phyloP scores from a whole-genome alignment of 2,888 invertebrate species.

The Hypomecis atomaria region DNA sequence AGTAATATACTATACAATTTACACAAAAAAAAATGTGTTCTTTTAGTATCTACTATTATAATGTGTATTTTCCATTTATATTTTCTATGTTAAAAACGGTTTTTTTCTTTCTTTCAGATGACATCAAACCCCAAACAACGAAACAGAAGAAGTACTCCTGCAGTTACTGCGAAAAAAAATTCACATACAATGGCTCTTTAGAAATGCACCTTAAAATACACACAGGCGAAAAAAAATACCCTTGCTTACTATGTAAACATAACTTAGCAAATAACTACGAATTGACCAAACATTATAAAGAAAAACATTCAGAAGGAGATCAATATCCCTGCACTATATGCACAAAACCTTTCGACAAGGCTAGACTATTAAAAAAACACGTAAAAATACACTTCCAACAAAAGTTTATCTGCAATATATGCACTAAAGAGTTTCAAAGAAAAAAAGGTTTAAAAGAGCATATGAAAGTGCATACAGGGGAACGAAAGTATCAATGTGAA shows the following conservation, averaged over 20 bases:
- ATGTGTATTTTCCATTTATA: too few relatives aligned
- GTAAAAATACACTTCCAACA: conserved; percentile 63
- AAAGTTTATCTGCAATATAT: conserved; percentile 66
- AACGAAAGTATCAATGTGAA: conserved; percentile 63
- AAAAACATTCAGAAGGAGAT: conserved; percentile 54
- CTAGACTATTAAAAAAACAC: conserved; percentile 66
- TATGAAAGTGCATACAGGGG: conserved; percentile 70
- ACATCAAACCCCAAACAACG: conserved; percentile 25
- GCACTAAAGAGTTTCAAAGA: conserved; percentile 66
- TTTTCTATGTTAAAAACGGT: too few relatives aligned
- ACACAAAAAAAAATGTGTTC: too few relatives aligned
- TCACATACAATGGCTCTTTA: conserved; percentile 59
- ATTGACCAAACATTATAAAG: conserved; percentile 64
- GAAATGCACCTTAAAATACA: conserved; percentile 60
- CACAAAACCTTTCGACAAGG: conserved; percentile 59
- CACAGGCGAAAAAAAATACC: conserved; percentile 62
- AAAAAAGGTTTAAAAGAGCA: conserved; percentile 75
- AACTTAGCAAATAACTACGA: conserved; percentile 65
- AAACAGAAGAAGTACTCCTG: conserved; percentile 54
- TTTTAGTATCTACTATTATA: too few relatives aligned
- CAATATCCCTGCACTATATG: conserved; percentile 66
- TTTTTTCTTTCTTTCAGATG: conserved; percentile 30
- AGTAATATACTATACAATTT: too few relatives aligned
- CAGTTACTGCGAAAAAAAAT: conserved; percentile 58
- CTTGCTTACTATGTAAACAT: conserved; percentile 62